Percentiles rank a stretch among this genome's conserved stretches.
phyloP scores from a whole-genome alignment of 2,113 vertebrate genomes.

The Mormoops blainvillei region DNA sequence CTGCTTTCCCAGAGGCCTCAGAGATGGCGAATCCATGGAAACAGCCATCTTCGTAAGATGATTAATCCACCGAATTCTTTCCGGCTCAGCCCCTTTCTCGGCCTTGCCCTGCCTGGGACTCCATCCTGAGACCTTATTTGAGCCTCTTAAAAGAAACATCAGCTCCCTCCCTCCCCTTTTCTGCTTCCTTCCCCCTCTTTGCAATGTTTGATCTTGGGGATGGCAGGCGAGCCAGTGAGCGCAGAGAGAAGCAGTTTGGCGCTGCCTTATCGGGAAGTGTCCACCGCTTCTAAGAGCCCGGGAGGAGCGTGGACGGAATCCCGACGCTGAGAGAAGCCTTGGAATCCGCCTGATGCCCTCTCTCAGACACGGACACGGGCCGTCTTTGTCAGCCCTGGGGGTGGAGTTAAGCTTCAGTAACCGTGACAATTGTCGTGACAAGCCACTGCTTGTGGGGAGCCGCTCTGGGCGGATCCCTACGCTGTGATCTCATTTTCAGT shows the following conservation, averaged over 20 bases:
- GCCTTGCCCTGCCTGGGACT: neutral
- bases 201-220: neutral
- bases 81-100: neutral
- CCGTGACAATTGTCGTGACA: accelerated
- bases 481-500: neutral
- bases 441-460: accelerated
- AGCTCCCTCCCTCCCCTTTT: neutral
- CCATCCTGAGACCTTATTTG: neutral
- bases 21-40: neutral
- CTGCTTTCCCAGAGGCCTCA: neutral
- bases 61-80: neutral
- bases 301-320: neutral
- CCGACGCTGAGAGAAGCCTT: neutral
- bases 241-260: accelerated
- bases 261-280: neutral
- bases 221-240: accelerated
- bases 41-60: neutral
- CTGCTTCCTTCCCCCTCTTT: neutral
- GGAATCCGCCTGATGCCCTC: neutral
- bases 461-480: accelerated
- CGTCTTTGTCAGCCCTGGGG: neutral
- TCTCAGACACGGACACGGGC: neutral
- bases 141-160: neutral
- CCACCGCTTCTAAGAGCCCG: neutral
- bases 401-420: neutral